Evolutionary conservation across 2,113 vertebrate genomes (phyloP).

Genomic region (Coryphaenoides rupestris): DNA sequence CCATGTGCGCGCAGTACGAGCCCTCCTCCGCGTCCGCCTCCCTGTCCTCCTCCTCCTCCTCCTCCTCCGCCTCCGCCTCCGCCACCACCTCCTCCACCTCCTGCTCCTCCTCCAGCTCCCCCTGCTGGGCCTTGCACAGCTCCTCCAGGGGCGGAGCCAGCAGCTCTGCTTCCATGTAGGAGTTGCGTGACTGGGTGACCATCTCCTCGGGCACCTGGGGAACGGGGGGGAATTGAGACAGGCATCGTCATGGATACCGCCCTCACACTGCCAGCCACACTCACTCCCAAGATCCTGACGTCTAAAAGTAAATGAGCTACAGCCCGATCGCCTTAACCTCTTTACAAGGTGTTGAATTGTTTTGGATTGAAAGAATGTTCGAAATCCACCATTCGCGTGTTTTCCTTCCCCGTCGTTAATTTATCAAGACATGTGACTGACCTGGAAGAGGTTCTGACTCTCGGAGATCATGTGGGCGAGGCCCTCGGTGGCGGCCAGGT

Average conservation of each 20-base stretch:
- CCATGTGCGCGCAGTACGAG: slow-evolving; percentile 80
- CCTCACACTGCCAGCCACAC: too few relatives aligned
- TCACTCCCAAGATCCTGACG: too few relatives aligned
- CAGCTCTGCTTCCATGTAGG: slow-evolving; percentile 87
- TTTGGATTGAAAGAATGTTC: too few relatives aligned
- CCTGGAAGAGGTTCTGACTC: slow-evolving; percentile 90
- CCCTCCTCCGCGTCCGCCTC: slow-evolving; percentile 82
- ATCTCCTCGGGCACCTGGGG: slow-evolving; percentile 88
- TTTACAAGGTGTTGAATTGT: too few relatives aligned
- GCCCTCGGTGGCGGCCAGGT: slow-evolving; percentile 92
- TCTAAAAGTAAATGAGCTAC: too few relatives aligned
- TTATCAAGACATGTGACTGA: too few relatives aligned
- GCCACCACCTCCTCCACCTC: slow-evolving; percentile 23
- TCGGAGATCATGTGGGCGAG: slow-evolving; percentile 94
- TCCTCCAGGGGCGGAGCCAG: slow-evolving; percentile 83
- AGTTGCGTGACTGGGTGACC: slow-evolving; percentile 86
- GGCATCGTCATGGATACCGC: too few relatives aligned
- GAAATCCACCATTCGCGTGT: too few relatives aligned
- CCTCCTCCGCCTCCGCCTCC: slow-evolving; percentile 37
- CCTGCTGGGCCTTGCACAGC: slow-evolving; percentile 73
- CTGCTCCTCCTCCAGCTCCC: slow-evolving; percentile 45
- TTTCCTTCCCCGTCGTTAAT: too few relatives aligned
- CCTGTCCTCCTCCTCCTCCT: slow-evolving; percentile 78
- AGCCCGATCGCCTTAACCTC: too few relatives aligned
- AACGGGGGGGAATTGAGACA: too few relatives aligned